phyloP scores from a whole-genome alignment of 2,888 invertebrate genomes.

The Chrysina gloriosa region DNA sequence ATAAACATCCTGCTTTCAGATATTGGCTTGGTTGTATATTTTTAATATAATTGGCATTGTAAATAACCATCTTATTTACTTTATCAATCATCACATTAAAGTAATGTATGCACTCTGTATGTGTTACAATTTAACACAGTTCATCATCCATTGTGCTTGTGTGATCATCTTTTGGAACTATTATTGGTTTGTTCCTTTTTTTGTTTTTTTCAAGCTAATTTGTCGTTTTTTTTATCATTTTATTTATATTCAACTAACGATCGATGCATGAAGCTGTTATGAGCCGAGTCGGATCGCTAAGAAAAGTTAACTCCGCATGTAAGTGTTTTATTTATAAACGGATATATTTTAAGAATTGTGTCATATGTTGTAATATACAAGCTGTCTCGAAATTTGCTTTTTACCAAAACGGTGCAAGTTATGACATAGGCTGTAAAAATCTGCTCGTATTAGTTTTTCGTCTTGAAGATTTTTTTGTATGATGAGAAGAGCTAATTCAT shows the following conservation, averaged over 20 bases:
- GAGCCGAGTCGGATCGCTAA: constrained; percentile 58
- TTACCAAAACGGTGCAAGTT: no score
- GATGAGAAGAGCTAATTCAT: no score
- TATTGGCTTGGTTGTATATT: no score
- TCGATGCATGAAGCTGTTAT: constrained; percentile 56
- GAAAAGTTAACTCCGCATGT: constrained; percentile 56
- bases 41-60: constrained; percentile 7
- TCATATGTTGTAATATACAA: constrained; percentile 37
- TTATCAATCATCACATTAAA: neutral
- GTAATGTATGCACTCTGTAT: no score
- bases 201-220: constrained; percentile 29
- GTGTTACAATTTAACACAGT: neutral
- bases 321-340: constrained; percentile 53
- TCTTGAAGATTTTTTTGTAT: no score
- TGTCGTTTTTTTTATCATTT: constrained; percentile 45
- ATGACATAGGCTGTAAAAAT: no score
- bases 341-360: no score
- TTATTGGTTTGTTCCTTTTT: neutral
- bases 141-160: neutral
- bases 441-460: no score
- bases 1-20: no score
- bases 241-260: constrained; percentile 49
- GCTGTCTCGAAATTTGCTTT: neutral
- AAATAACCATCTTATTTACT: neutral
- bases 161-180: neutral